phyloP scores from a whole-genome alignment of 1,140 invertebrate genomes.

The Drosophila nebulosa region DNA sequence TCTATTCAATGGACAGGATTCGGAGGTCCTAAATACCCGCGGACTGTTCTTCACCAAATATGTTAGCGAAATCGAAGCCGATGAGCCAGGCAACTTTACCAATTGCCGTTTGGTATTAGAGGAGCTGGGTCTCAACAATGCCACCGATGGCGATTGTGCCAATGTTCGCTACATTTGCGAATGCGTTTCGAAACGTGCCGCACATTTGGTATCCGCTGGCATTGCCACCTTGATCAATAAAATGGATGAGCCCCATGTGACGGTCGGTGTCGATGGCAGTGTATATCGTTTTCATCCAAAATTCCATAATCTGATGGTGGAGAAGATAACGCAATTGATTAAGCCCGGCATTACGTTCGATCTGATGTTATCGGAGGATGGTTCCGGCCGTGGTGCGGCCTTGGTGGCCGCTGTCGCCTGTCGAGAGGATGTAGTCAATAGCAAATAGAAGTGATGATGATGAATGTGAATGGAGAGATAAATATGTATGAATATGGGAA shows the following conservation, averaged over 20 bases:
- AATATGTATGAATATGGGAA: not conserved
- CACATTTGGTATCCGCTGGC: slow-evolving; percentile 95
- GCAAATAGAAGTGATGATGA: slow-evolving; percentile 40
- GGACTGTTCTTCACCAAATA: slow-evolving; percentile 98
- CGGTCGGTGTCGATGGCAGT: slow-evolving; percentile 98
- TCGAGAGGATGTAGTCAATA: slow-evolving; percentile 65
- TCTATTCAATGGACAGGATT: slow-evolving; percentile 90
- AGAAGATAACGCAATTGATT: slow-evolving; percentile 93
- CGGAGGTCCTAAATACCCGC: slow-evolving; percentile 87
- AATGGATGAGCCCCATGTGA: slow-evolving; percentile 94
- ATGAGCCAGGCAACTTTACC: slow-evolving; percentile 89
- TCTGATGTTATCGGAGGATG: slow-evolving; percentile 98
- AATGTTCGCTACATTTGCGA: slow-evolving; percentile 96
- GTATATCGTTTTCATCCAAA: slow-evolving; percentile 99
- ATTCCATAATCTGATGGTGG: slow-evolving; percentile 98
- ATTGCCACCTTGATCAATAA: slow-evolving; percentile 91
- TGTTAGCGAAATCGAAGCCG: slow-evolving; percentile 98
- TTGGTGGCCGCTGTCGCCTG: slow-evolving; percentile 96
- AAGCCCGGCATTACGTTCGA: slow-evolving; percentile 90
- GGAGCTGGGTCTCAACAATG: slow-evolving; percentile 88
- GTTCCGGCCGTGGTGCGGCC: slow-evolving; percentile 98
- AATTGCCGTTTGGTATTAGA: slow-evolving; percentile 94
- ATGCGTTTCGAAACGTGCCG: slow-evolving; percentile 94
- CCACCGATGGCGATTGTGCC: slow-evolving; percentile 93
- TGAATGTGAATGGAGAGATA: not conserved